Percentiles rank a stretch among this genome's conserved stretches.
These are phyloP conservation scores for Molorchus minor DNA, from an alignment of 2,888 invertebrate genomes.

Conservation along the genomic window DNA sequence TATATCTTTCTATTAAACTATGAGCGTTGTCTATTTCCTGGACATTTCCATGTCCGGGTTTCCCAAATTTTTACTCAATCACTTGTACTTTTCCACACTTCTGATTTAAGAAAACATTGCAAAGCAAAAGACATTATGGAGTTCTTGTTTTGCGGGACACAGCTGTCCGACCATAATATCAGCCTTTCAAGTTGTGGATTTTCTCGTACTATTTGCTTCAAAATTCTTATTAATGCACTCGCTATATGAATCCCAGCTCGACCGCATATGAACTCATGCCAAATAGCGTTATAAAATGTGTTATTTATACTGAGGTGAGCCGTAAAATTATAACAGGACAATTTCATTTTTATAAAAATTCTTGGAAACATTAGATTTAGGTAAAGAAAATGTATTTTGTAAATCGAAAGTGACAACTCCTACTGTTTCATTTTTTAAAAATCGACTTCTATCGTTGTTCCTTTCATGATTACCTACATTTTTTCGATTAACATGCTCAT, in stretches of 20 bases:
- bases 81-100: constrained; percentile 9
- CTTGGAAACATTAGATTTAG: background rate
- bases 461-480: background rate
- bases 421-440: background rate
- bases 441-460: background rate
- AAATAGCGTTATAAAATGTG: background rate
- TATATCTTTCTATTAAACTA: constrained; percentile 29
- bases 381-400: background rate
- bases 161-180: constrained; percentile 1
- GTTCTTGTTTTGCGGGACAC: too few species aligned
- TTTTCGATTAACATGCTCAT: background rate
- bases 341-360: background rate
- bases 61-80: constrained; percentile 32
- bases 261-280: constrained; percentile 1
- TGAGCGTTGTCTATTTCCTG: too few species aligned
- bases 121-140: constrained; percentile 32
- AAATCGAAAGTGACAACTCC: constrained; percentile 1
- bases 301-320: background rate
- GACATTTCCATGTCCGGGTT: too few species aligned
- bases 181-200: background rate
- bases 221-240: background rate
- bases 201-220: background rate
- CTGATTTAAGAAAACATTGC: constrained; percentile 25
- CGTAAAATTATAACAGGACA: too few species aligned
- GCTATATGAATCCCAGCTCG: background rate